Evolutionary conservation across 1,140 invertebrate genomes (phyloP).

Genomic region (Ooceraea biroi): DNA sequence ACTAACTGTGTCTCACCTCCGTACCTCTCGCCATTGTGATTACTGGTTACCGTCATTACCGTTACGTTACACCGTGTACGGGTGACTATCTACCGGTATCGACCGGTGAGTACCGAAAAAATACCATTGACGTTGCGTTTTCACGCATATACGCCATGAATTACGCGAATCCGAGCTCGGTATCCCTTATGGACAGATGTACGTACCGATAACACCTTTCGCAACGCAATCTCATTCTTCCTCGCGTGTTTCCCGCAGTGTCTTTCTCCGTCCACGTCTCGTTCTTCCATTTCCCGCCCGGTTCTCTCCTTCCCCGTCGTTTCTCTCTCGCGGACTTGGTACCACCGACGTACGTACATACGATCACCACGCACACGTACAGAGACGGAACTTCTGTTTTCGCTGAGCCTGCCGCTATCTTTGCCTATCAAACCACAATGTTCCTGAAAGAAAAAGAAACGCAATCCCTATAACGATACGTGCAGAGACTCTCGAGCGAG

Average conservation of each 20-base stretch:
- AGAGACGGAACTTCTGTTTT: conserved; percentile 48
- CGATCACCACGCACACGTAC: background rate
- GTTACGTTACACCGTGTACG: background rate
- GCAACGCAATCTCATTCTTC: background rate
- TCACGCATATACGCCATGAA: background rate
- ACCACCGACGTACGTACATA: background rate
- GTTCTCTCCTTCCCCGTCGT: conserved; percentile 40
- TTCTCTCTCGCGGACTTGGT: conserved; percentile 31
- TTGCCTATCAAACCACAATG: conserved; percentile 59
- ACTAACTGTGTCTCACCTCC: conserved; percentile 18
- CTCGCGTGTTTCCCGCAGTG: background rate
- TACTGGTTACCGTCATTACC: background rate
- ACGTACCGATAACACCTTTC: background rate
- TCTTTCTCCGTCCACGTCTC: background rate
- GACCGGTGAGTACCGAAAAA: background rate
- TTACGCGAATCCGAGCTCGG: too few species aligned
- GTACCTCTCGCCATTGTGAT: conserved; percentile 35
- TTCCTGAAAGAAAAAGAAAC: conserved; percentile 55
- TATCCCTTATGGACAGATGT: conserved; percentile 18
- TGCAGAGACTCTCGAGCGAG: conserved; percentile 75
- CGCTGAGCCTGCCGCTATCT: conserved; percentile 28
- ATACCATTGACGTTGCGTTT: background rate
- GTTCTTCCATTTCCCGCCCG: conserved; percentile 49
- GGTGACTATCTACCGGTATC: conserved; percentile 22
- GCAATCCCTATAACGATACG: conserved; percentile 64